Conservation (phyloP, 1,140 invertebrate genomes). For the Agrypnia vestita region DNA sequence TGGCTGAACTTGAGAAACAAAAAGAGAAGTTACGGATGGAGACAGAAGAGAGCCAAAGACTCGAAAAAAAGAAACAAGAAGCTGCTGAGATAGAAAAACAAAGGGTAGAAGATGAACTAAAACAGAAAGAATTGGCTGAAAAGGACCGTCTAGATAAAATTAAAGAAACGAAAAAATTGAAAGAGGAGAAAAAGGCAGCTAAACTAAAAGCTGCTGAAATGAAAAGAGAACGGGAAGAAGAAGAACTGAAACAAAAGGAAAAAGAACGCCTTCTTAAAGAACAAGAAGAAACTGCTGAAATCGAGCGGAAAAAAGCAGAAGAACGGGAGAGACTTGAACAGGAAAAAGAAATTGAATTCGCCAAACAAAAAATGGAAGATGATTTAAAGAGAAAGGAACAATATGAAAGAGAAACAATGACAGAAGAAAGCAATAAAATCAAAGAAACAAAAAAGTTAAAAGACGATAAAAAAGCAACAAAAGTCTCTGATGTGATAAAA, state of each 20-base stretch:
- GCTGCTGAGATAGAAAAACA: slow-evolving; percentile 1
- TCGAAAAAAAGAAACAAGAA: slow-evolving; percentile 45
- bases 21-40: slow-evolving; percentile 55
- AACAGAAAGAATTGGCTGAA: slow-evolving; percentile 52
- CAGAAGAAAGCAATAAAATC: slow-evolving; percentile 25
- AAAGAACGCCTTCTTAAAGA: slow-evolving; percentile 20
- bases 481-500: slow-evolving; percentile 37
- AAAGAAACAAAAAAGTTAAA: slow-evolving; percentile 44
- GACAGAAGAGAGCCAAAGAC: slow-evolving; percentile 59
- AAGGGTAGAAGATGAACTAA: slow-evolving; percentile 60
- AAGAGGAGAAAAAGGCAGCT: slow-evolving; percentile 55
- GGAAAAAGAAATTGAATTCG: slow-evolving; percentile 39
- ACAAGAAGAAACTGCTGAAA: slow-evolving; percentile 50
- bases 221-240: slow-evolving; percentile 20
- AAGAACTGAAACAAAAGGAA: slow-evolving; percentile 46
- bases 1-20: slow-evolving; percentile 53
- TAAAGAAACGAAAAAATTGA: slow-evolving; percentile 60
- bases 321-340: slow-evolving; percentile 36
- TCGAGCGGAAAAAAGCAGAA: slow-evolving; percentile 49
- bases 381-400: slow-evolving; percentile 5
- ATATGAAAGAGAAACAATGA: neutral
- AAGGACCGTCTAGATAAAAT: slow-evolving; percentile 50
- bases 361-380: slow-evolving; percentile 27
- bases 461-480: slow-evolving; percentile 8
- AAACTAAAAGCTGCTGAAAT: slow-evolving; percentile 18